Evolutionary conservation across 1,140 invertebrate genomes (phyloP).

Genomic region (Saxidomus purpurata): DNA sequence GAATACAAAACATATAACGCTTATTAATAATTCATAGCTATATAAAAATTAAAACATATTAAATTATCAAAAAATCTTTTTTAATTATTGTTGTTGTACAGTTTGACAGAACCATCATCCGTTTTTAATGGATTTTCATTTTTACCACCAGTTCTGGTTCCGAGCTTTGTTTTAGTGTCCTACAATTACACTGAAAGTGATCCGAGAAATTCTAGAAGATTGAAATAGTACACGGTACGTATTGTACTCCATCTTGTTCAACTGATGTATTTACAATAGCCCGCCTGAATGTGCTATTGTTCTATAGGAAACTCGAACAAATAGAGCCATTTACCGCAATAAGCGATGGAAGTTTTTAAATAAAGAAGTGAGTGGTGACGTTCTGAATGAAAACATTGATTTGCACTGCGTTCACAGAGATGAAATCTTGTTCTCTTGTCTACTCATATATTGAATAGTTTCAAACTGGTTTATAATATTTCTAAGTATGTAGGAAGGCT

Average conservation of each 20-base stretch:
- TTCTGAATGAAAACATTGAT: constrained; percentile 23
- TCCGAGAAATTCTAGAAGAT: constrained; percentile 25
- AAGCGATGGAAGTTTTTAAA: neutral
- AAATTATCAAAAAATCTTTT: too few species aligned
- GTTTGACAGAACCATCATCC: neutral
- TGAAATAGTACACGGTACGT: neutral
- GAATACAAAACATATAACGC: too few species aligned
- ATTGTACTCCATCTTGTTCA: constrained; percentile 19
- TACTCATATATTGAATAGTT: constrained; percentile 15
- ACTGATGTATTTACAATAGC: constrained; percentile 3
- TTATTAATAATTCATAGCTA: too few species aligned
- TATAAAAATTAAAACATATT: too few species aligned
- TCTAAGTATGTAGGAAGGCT: neutral
- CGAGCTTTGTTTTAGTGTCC: constrained; percentile 2
- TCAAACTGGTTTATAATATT: neutral
- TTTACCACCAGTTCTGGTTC: neutral
- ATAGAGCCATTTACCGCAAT: constrained; percentile 54
- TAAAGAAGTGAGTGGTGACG: neutral
- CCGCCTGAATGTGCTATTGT: constrained; percentile 19
- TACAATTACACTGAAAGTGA: constrained; percentile 11
- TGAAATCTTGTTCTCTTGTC: neutral
- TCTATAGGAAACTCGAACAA: constrained; percentile 11
- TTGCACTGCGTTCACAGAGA: neutral
- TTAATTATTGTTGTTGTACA: too few species aligned
- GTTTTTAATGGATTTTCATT: neutral